A percentile compares a stretch with the other conserved stretches of the same genome.
phyloP scores from a whole-genome alignment of 2,797 vertebrate genomes.

The Alosa sapidissima region DNA sequence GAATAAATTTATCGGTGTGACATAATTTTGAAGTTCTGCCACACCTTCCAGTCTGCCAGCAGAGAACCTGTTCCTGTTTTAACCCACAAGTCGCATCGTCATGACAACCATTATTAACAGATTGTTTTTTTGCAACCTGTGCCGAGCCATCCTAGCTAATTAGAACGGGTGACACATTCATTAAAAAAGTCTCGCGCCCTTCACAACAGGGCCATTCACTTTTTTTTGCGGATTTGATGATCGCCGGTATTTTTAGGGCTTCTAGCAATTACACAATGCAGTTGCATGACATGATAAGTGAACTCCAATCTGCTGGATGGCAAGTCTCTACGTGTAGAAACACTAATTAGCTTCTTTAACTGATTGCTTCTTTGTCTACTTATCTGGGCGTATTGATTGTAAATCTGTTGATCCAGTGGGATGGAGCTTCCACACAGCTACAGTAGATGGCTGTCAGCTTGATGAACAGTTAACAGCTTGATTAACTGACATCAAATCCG shows the following conservation, averaged over 20 bases:
- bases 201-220: neutral
- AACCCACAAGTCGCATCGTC: neutral
- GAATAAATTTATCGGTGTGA: neutral
- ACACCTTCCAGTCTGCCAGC: neutral
- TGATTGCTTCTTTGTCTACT: neutral
- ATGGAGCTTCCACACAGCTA: neutral
- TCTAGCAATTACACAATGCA: neutral
- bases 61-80: neutral
- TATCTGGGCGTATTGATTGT: neutral
- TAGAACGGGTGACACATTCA: neutral
- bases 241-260: neutral
- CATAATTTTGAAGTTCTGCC: neutral
- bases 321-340: neutral
- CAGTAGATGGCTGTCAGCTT: neutral
- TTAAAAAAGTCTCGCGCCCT: neutral
- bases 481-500: no score
- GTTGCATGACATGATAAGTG: neutral
- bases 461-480: neutral
- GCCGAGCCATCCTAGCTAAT: neutral
- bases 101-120: constrained; percentile 6
- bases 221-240: neutral
- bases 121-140: neutral
- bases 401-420: neutral
- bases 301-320: neutral
- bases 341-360: neutral